Base-by-base conservation (phyloP, 2,797 vertebrate genomes). In the Gallirallus australis region DNA sequence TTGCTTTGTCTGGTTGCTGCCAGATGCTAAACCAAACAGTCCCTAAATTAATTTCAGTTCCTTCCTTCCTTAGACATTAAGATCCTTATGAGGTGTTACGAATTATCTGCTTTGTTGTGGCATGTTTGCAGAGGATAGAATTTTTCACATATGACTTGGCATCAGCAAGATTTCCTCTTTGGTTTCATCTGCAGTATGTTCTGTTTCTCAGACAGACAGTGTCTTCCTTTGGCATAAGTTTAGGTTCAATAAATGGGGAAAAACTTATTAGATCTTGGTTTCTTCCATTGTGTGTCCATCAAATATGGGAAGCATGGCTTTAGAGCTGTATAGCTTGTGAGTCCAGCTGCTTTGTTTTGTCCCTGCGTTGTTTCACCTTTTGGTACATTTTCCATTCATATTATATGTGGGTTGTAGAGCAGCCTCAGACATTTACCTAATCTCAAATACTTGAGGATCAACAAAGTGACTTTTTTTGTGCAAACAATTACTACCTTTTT, bases 21-120 rank as follows among this genome's bases (percentile, higher is more conserved):
- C 94, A 95, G 68, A 90, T 97, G 86, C 88, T 85, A 40, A 76
- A 85, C 47, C 60, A 91, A 82, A 60, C 24, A 86, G 37, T 45
- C 57, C 33, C 53, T 95, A 61, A 94, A 90, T 96, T 80, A 89
- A 77, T 93, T 96, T 79, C 48, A 52, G 53, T 94, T 95, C 60
- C 78, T 90, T 94, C 85, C 87, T 95, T 91, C 90, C 47, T 93
- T 80, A 17, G 56, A 18, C 71, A 12, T 47, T 11, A 53, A 84
- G 56, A 86, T 84, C n/a, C 53, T 79, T 72, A 37, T 39, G 86
- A 73, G 70, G 48, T 95, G 86, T 73, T 59, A 71, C 2, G 18
- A 68, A 28, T 59, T 37, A 20, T 86, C 31, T 95, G 87, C 96
- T 96, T 90, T 94, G 40, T 73, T 86, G 82, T 86, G 85, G 53